These are phyloP conservation scores for Colius striatus DNA, from an alignment of 2,113 vertebrate species.

Conservation along the genomic window DNA sequence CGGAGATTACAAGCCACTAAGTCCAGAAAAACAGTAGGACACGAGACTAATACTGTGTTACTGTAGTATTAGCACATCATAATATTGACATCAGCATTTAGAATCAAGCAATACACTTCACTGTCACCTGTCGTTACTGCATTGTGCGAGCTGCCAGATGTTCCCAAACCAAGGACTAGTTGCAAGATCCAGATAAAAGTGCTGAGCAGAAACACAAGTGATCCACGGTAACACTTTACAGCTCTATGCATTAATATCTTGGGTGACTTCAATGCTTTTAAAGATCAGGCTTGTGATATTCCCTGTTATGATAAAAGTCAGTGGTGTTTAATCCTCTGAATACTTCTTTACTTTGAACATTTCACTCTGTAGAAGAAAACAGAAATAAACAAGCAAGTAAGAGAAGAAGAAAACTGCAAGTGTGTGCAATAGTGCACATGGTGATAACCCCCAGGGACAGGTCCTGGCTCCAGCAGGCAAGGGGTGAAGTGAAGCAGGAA, in stretches of 20 bases:
- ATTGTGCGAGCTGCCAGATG: neutral
- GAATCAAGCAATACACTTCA: neutral
- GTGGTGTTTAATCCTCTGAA: neutral
- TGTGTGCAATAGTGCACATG: neutral
- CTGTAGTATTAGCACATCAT: neutral
- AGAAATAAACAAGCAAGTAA: neutral
- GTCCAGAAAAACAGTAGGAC: neutral
- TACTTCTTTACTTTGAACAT: neutral
- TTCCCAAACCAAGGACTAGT: neutral
- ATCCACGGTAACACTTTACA: neutral
- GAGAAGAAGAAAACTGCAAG: neutral
- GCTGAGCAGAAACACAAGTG: neutral
- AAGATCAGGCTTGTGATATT: neutral
- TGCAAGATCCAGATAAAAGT: neutral
- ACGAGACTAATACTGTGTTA: neutral
- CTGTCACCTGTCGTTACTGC: neutral
- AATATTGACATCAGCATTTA: neutral
- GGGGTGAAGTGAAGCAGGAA: neutral
- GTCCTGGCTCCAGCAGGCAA: neutral
- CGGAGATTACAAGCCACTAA: neutral
- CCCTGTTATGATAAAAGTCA: neutral
- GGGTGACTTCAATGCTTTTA: neutral
- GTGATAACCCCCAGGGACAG: neutral
- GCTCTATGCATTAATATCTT: neutral
- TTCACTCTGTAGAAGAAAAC: neutral